Base-by-base conservation (phyloP, 1,140 invertebrate genomes). In the Drosophila parabipectinata region DNA sequence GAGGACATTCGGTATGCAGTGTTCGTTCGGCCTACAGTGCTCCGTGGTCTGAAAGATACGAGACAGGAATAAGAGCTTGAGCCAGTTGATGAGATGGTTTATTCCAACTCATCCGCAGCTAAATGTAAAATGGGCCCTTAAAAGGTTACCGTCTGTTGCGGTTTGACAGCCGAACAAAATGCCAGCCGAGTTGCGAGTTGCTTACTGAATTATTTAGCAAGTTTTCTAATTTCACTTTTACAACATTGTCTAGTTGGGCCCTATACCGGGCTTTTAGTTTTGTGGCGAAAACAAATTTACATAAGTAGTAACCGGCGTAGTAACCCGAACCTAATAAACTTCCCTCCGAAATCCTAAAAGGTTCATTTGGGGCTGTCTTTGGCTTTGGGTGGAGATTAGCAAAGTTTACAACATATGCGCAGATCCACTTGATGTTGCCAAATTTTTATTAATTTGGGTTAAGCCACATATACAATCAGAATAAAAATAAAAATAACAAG, bases 1-100 rank as follows among this genome's bases (percentile, higher is more conserved):
- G 41, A 94, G 91, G 58, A 93, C 92, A 90, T 93, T 92, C 47
- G 94, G 93, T 52, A 93, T 90, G 74, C 94, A 94, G 14, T 68
- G 55, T 30, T 90, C 84, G 14, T 69, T 64, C 79, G 90, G 47
- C 39, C 76, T 90, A 77, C 94, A 94, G 75, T 94, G 93, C 82
- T 94, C 93, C 72, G 92, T 92, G 58, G 93, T 92, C 93, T 92
- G 91, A 53, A 14, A 30, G 10, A 2, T 45, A 39, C 10, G 32
- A 24, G 10, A 30, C 12, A 44, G 26, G 18, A 50, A 8, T 32
- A 9, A 15, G 10, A 41, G 0, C 8, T 6, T 41, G 39, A 41
- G 39, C 6, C 39, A 14, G 4, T 41, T n/a, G 4, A 24, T 47
- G 37, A 60, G 45, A 30, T 45, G n/a, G 48, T n/a, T 45, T 69